Evolutionary conservation across 2,113 vertebrate species (phyloP).

Genomic region (Cyphomyrus discorhynchus): DNA sequence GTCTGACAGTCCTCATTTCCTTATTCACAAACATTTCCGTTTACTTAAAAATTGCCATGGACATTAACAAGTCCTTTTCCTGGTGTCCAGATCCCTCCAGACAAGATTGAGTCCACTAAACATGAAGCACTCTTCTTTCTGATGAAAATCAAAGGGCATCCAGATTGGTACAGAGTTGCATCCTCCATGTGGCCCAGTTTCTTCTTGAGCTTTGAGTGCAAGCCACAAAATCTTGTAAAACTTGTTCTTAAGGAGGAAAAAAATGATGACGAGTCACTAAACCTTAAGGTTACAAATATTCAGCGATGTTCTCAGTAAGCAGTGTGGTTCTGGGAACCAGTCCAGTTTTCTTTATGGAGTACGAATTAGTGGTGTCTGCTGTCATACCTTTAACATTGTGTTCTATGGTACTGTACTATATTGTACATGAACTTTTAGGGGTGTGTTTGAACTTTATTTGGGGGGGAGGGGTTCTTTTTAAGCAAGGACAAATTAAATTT

Average conservation of each 20-base stretch:
- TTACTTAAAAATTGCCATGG: background rate
- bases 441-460: background rate
- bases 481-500: background rate
- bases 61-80: background rate
- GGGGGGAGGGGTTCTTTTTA: background rate
- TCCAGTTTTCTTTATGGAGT: background rate
- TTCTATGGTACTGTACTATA: background rate
- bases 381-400: background rate
- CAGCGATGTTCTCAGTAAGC: background rate
- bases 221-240: rapidly evolving
- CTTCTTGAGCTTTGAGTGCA: slow-evolving; percentile 27
- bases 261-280: background rate
- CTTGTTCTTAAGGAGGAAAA: slow-evolving; percentile 25
- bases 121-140: slow-evolving; percentile 39
- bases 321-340: background rate
- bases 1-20: background rate
- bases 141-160: rapidly evolving
- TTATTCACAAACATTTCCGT: background rate
- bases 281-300: background rate
- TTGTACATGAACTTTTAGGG: background rate
- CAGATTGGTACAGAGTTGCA: slow-evolving; percentile 2
- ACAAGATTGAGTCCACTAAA: rapidly evolving
- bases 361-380: background rate
- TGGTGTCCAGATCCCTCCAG: slow-evolving; percentile 18
- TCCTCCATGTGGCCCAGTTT: background rate